Evolutionary conservation across 2,888 invertebrate genomes (phyloP).

Genomic region (Nasonia oneida): DNA sequence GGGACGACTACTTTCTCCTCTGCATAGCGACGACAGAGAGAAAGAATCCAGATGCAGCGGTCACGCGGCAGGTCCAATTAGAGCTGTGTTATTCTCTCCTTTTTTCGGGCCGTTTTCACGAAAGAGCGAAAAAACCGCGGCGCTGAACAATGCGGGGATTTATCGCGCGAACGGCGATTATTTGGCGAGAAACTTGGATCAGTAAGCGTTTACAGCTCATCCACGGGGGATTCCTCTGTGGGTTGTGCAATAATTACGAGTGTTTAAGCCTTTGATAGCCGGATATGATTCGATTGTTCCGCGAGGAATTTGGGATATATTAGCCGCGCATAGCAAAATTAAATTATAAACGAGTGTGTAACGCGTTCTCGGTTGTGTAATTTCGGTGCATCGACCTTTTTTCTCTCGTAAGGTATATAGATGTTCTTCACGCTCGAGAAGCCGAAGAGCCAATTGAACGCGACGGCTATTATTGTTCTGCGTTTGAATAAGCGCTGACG

Average conservation of each 20-base stretch:
- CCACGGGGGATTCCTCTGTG: not conserved
- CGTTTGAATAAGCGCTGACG: not conserved
- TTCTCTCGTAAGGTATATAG: not conserved
- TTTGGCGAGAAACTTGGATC: not conserved
- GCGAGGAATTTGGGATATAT: not conserved
- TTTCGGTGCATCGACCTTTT: not conserved
- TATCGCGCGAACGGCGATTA: constrained; percentile 17
- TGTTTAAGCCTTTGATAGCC: not conserved
- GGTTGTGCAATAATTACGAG: constrained; percentile 28
- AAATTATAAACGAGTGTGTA: not conserved
- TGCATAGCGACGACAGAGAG: not conserved
- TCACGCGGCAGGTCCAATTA: not conserved
- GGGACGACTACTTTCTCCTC: constrained; percentile 20
- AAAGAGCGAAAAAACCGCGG: constrained; percentile 18
- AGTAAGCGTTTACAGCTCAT: not conserved
- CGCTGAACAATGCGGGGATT: constrained; percentile 25
- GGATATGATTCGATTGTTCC: not conserved
- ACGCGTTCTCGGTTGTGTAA: no score
- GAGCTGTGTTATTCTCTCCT: not conserved
- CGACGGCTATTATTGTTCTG: constrained; percentile 1
- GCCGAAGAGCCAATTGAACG: not conserved
- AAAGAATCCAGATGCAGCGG: not conserved
- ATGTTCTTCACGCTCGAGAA: not conserved
- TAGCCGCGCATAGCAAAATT: not conserved
- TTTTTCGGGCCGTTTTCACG: not conserved